Conservation (phyloP, 2,113 vertebrate genomes). For the Hypanus sabinus region DNA sequence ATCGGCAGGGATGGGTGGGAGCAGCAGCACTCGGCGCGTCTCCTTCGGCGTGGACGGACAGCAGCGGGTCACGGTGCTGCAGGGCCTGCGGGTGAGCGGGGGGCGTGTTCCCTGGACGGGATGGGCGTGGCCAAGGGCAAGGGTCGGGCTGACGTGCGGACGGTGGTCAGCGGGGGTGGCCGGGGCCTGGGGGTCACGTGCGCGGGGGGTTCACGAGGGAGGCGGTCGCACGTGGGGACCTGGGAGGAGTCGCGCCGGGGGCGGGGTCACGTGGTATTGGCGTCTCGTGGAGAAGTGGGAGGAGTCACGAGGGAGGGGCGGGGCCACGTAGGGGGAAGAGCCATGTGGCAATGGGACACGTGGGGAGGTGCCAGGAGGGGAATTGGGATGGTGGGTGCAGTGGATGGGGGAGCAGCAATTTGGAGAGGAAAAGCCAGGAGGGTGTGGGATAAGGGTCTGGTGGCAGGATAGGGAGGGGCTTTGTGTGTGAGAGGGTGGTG, state of each 20-base stretch:
- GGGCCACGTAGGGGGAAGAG: neutral
- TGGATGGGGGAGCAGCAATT: fast-evolving
- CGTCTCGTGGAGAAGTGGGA: too few species aligned
- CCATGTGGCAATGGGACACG: neutral
- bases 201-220: neutral
- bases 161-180: too few species aligned
- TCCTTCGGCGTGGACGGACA: constrained; percentile 80
- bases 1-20: constrained; percentile 62
- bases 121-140: neutral
- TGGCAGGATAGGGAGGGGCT: too few species aligned
- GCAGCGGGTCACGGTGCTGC: constrained; percentile 79
- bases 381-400: neutral
- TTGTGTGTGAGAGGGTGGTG: too few species aligned
- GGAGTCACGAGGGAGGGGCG: neutral
- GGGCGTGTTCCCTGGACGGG: neutral
- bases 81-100: constrained; percentile 78
- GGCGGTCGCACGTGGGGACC: neutral
- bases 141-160: neutral
- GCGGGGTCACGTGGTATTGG: neutral
- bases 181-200: neutral
- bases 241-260: neutral
- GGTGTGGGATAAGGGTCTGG: neutral
- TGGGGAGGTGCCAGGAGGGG: neutral
- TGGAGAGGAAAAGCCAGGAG: too few species aligned
- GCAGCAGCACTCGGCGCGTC: constrained; percentile 71